Evolutionary conservation across 1,140 invertebrate genomes (phyloP).

Genomic region (Phymorhynchus buccinoides): DNA sequence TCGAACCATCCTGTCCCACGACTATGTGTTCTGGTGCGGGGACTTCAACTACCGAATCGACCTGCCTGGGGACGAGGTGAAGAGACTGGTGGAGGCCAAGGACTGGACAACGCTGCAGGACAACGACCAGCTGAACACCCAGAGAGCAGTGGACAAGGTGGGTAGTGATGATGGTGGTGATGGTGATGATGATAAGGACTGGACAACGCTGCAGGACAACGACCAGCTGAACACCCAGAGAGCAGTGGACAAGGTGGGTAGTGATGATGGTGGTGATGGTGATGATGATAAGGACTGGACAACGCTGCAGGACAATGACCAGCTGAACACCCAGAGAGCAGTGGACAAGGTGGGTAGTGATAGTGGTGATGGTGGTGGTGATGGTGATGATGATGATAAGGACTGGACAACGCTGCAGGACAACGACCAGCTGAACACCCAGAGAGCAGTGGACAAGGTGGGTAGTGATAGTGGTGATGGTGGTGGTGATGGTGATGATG

Average conservation of each 20-base stretch:
- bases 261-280: neutral
- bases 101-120: constrained; percentile 86
- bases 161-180: neutral
- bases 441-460: constrained; percentile 74
- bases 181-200: constrained; percentile 80
- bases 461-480: neutral
- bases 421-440: constrained; percentile 89
- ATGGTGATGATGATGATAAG: constrained; percentile 66
- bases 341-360: no score
- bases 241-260: constrained; percentile 70
- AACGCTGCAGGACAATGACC: no score
- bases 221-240: constrained; percentile 88
- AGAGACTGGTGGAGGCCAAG: constrained; percentile 85
- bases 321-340: no score
- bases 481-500: no score
- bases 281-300: no score
- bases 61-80: constrained; percentile 94
- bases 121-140: constrained; percentile 89
- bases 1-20: constrained; percentile 91
- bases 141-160: constrained; percentile 74
- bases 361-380: no score
- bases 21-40: constrained; percentile 99
- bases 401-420: constrained; percentile 86
- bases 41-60: constrained; percentile 99
- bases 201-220: constrained; percentile 83